Conservation (phyloP, 2,797 vertebrate genomes). For the Bovichtus diacanthus region DNA sequence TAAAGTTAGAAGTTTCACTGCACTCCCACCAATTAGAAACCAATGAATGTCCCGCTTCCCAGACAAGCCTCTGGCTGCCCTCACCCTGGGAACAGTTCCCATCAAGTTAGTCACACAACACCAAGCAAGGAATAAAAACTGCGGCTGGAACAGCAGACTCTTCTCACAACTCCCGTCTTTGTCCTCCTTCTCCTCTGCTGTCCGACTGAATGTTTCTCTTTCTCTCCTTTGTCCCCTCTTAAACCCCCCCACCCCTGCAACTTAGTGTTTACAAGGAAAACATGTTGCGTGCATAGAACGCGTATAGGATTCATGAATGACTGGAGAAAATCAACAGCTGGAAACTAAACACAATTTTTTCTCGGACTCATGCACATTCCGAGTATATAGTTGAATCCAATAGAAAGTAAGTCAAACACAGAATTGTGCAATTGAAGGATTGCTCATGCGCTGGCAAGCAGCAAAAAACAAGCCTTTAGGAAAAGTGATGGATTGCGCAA, state of each 20-base stretch:
- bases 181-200: neutral
- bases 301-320: neutral
- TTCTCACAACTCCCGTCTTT: constrained; percentile 8
- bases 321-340: neutral
- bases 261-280: constrained; percentile 4
- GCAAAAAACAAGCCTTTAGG: too few relatives aligned
- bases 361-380: neutral
- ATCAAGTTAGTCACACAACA: constrained; percentile 65
- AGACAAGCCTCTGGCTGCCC: constrained; percentile 61
- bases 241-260: neutral
- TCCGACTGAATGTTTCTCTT: constrained; percentile 1
- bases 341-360: neutral
- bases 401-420: neutral
- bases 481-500: too few relatives aligned
- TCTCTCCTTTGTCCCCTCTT: neutral
- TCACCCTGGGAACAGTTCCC: constrained; percentile 49
- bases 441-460: neutral
- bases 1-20: constrained; percentile 57
- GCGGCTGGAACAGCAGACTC: constrained; percentile 9
- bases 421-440: neutral
- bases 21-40: constrained; percentile 67
- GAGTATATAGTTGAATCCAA: neutral
- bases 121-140: constrained; percentile 37
- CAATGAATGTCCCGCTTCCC: constrained; percentile 46
- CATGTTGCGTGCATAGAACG: neutral